A percentile compares a stretch with the other conserved stretches of the same genome.
Evolutionary conservation across 1,140 invertebrate species (phyloP).

Genomic region (Cyclina sinensis): DNA sequence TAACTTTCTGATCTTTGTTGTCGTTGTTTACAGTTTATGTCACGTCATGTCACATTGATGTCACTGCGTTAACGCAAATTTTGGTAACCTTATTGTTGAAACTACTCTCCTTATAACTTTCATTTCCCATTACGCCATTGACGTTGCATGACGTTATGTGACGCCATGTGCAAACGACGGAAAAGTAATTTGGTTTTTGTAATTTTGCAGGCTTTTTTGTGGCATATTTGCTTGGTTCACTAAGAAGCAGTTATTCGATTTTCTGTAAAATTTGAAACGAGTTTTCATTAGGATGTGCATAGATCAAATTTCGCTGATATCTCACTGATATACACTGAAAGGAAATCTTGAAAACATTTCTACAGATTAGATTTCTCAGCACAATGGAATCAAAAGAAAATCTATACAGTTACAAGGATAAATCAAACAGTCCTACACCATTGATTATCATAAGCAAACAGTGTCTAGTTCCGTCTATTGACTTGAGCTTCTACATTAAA

Average conservation of each 20-base stretch:
- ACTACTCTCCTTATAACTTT: too few species aligned
- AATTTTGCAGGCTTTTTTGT: too few species aligned
- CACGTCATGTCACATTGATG: too few species aligned
- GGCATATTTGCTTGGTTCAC: neutral
- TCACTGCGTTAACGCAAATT: too few species aligned
- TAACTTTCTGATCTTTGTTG: too few species aligned
- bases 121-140: too few species aligned
- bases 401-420: slow-evolving; percentile 15
- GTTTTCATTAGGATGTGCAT: neutral
- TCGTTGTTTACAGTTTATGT: too few species aligned
- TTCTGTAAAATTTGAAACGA: neutral
- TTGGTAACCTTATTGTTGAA: too few species aligned
- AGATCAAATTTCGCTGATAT: neutral
- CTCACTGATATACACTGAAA: slow-evolving; percentile 1
- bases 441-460: slow-evolving; percentile 40
- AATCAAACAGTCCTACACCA: slow-evolving; percentile 11
- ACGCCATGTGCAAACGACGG: too few species aligned
- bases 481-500: neutral
- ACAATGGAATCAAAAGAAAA: slow-evolving; percentile 30
- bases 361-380: slow-evolving; percentile 12
- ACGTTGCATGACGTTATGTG: too few species aligned
- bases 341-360: slow-evolving; percentile 35
- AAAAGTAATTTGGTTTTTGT: too few species aligned
- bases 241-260: neutral
- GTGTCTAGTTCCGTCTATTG: slow-evolving; percentile 20